Base-by-base conservation (phyloP, 2,797 vertebrate genomes). In the Harpagifer antarcticus region DNA sequence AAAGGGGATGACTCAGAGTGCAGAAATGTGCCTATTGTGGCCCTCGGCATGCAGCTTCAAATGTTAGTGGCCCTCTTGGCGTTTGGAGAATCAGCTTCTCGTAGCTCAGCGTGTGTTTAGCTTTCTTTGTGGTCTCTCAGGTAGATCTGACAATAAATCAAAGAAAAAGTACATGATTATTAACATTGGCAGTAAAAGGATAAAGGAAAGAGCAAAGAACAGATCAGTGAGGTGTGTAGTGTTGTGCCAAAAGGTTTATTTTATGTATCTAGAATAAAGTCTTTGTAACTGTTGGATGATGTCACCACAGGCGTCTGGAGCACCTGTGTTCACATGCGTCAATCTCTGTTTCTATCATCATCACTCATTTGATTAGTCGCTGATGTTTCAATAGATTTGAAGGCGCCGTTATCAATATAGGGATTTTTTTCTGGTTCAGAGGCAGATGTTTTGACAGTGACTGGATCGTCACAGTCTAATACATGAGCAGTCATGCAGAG, bases 1-100 rank as follows among this genome's bases (percentile, higher is more conserved):
- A 53, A 60, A 71, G 49, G 42, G 72, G 81, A 86, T 91, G 90
- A 89, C 81, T 91, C 88, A 88, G 76, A 60, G 74, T n/a, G 37
- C 53, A 86, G 82, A 80, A 80, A 88, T 90, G 88, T 81, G 67
- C 33, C 71, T 43, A 69, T 82, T 91, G 86, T 91, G 72, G 66
- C 55, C 56, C 68, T 84, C 79, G 66, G 79, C 75, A 44, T 84
- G 86, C 55, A 69, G 69, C 64, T 72, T 56, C 42, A 55, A 65
- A 75, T 69, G 69, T 79, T 59, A 86, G 54, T 81, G 58, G 47
- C 64, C 50, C 31, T 71, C 43, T 37, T 69, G 62, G 81, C 60
- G 53, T 47, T 81, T 49, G 17, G 66, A 82, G 56, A 72, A 72
- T 42, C 64, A 73, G 58, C 66, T 43, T 19, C 12, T 49, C 27